Conservation (phyloP, 2,888 invertebrate species). For the Chaetogeoica ovagalla region DNA sequence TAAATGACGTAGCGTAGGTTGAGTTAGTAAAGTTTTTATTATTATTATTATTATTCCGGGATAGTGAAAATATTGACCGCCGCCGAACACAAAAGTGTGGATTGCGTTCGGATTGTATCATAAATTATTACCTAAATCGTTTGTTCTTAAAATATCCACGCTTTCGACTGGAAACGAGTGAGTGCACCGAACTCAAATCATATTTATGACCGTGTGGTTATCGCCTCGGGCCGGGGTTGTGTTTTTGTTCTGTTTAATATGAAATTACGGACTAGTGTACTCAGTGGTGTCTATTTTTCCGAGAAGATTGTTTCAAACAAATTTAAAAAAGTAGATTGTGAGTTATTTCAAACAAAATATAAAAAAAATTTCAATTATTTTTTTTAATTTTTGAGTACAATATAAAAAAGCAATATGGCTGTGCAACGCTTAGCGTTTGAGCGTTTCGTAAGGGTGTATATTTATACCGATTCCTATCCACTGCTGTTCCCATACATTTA, state of each 20-base stretch:
- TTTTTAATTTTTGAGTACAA: no score
- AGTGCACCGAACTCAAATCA: conserved; percentile 2
- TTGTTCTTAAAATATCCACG: background rate
- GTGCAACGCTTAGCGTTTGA: no score
- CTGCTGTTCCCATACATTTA: no score
- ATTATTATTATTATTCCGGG: background rate
- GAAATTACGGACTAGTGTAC: no score
- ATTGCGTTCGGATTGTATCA: conserved; percentile 14
- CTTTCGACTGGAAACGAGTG: background rate
- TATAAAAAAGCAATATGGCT: no score
- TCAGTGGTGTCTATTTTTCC: no score
- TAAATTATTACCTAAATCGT: conserved; percentile 9
- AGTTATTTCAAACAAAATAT: no score
- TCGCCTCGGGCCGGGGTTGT: background rate
- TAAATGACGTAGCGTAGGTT: background rate
- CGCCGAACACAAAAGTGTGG: background rate
- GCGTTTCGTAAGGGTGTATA: no score
- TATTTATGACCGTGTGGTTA: conserved; percentile 13
- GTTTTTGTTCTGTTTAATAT: background rate
- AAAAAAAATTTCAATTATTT: no score
- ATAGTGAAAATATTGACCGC: conserved; percentile 4
- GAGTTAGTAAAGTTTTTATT: conserved; percentile 20
- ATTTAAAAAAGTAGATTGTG: no score
- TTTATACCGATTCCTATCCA: no score
- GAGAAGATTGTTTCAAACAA: no score